Evolutionary conservation across 2,113 vertebrate genomes (phyloP).

Genomic region (Bufo bufo): DNA sequence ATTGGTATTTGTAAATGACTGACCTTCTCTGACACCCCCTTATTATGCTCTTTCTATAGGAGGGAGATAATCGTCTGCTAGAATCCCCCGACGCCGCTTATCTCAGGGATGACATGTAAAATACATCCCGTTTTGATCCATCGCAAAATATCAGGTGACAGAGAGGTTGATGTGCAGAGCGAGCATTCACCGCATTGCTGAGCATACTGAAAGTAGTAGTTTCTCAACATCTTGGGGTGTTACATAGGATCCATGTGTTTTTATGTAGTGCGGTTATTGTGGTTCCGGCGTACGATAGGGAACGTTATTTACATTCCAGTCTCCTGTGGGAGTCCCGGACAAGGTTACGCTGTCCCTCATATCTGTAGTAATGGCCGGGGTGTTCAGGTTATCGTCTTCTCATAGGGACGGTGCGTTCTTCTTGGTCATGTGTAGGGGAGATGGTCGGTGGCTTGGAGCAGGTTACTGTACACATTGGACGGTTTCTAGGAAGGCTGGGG

Average conservation of each 20-base stretch:
- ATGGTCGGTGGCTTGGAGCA: too few species aligned
- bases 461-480: too few species aligned
- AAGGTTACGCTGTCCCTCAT: neutral
- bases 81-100: too few species aligned
- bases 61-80: too few species aligned
- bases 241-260: neutral
- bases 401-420: too few species aligned
- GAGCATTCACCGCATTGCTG: neutral
- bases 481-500: too few species aligned
- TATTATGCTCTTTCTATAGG: too few species aligned
- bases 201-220: neutral
- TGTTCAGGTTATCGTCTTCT: too few species aligned
- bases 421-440: too few species aligned
- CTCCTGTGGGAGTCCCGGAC: neutral
- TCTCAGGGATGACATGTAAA: neutral
- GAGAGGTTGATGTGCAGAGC: neutral
- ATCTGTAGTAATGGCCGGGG: neutral
- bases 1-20: too few species aligned
- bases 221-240: neutral
- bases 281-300: neutral
- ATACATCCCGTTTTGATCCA: neutral
- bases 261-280: neutral
- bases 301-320: neutral
- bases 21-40: too few species aligned
- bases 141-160: neutral